Conservation (phyloP, 2,888 invertebrate species). For the Andrena hattorfiana region DNA sequence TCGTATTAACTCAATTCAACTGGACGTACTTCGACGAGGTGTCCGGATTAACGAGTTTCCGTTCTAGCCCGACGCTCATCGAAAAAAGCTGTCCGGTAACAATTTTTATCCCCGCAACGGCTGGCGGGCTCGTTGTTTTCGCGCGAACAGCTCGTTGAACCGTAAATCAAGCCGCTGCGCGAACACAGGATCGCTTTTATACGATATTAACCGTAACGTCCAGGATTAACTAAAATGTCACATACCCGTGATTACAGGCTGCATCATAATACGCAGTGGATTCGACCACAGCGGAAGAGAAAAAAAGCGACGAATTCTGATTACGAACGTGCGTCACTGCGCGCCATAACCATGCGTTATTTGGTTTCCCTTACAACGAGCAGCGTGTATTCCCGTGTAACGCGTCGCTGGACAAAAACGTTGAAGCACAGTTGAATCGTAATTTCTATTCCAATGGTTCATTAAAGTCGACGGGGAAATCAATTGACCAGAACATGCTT, state of each 20-base stretch:
- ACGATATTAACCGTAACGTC: slow-evolving; percentile 47
- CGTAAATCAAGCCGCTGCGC: slow-evolving; percentile 39
- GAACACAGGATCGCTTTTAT: slow-evolving; percentile 44
- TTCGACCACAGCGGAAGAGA: background rate
- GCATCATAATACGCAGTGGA: background rate
- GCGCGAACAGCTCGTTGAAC: slow-evolving; percentile 18
- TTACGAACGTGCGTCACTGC: slow-evolving; percentile 7
- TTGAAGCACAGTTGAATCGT: too few relatives aligned
- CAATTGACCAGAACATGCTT: too few relatives aligned
- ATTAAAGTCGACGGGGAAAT: too few relatives aligned
- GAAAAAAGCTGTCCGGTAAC: slow-evolving; percentile 7
- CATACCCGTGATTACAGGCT: slow-evolving; percentile 36
- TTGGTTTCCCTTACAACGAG: too few relatives aligned
- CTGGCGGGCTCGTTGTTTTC: slow-evolving; percentile 17
- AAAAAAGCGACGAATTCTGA: background rate
- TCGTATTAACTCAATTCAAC: slow-evolving; percentile 2
- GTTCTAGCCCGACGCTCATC: background rate
- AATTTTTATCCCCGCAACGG: slow-evolving; percentile 35
- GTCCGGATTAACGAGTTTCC: slow-evolving; percentile 19
- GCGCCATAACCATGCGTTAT: background rate
- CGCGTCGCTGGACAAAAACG: too few relatives aligned
- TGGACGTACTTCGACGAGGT: background rate
- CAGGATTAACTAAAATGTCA: slow-evolving; percentile 49
- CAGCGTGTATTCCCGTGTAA: too few relatives aligned
- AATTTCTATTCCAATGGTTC: too few relatives aligned